Conservation (phyloP, 1,140 invertebrate species). For the Diabrotica undecimpunctata region DNA sequence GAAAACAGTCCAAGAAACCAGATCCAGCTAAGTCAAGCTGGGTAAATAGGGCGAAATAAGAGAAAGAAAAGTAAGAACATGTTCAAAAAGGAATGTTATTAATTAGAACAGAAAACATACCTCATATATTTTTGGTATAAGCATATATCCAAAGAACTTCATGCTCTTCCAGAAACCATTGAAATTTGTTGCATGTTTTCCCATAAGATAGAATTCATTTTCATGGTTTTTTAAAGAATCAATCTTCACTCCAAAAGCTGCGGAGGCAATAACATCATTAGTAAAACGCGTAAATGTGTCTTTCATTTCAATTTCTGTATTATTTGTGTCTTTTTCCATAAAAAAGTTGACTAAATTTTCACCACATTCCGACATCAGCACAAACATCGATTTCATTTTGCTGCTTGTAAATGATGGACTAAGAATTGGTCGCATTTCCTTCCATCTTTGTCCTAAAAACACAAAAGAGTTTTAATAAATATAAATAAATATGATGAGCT, state of each 20-base stretch:
- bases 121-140: too few species aligned
- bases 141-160: too few species aligned
- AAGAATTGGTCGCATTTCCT: slow-evolving; percentile 43
- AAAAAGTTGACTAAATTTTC: slow-evolving; percentile 19
- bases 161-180: too few species aligned
- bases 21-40: too few species aligned
- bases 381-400: slow-evolving; percentile 46
- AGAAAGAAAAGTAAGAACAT: too few species aligned
- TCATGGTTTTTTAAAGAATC: slow-evolving; percentile 47
- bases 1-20: too few species aligned
- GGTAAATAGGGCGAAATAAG: too few species aligned
- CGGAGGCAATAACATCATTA: slow-evolving; percentile 28
- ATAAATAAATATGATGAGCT: too few species aligned
- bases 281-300: neutral
- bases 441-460: slow-evolving; percentile 44
- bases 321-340: slow-evolving; percentile 22
- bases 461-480: neutral
- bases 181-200: too few species aligned
- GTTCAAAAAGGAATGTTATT: too few species aligned
- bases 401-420: slow-evolving; percentile 47
- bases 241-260: slow-evolving; percentile 47
- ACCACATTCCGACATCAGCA: slow-evolving; percentile 38
- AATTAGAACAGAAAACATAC: too few species aligned
- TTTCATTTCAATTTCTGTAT: slow-evolving; percentile 28
- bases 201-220: slow-evolving; percentile 29